Conservation (phyloP, 2,888 invertebrate species). For the Stenichneumon culpator region DNA sequence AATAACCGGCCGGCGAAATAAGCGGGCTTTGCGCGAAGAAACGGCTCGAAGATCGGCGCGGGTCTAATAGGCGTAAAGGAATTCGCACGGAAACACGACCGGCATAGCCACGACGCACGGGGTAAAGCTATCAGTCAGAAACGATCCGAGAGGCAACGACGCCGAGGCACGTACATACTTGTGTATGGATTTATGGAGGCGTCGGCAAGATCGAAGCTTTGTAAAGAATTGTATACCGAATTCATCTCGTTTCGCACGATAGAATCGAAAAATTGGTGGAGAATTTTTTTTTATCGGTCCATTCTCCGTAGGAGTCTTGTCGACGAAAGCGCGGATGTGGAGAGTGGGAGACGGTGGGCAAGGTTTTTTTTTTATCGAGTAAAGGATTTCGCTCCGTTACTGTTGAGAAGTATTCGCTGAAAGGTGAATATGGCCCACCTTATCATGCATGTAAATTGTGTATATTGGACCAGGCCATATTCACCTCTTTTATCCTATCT, state of each 20-base stretch:
- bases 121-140: slow-evolving; percentile 29
- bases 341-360: too few species aligned
- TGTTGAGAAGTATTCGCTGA: too few species aligned
- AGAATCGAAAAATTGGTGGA: slow-evolving; percentile 22
- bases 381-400: too few species aligned
- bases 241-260: slow-evolving; percentile 22
- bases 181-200: slow-evolving; percentile 45
- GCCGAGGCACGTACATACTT: slow-evolving; percentile 31
- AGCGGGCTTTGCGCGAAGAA: slow-evolving; percentile 11
- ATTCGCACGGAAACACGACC: slow-evolving; percentile 43
- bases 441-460: background rate
- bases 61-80: slow-evolving; percentile 48
- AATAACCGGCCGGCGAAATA: slow-evolving; percentile 78
- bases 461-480: background rate
- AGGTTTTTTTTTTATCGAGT: too few species aligned
- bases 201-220: slow-evolving; percentile 11
- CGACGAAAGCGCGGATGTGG: too few species aligned
- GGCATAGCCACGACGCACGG: slow-evolving; percentile 21
- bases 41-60: slow-evolving; percentile 40
- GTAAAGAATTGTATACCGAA: slow-evolving; percentile 30
- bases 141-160: background rate
- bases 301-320: too few species aligned
- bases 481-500: background rate
- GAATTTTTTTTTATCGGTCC: background rate
- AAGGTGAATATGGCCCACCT: too few species aligned